phyloP scores from a whole-genome alignment of 2,888 invertebrate species.

The Lymantria monacha region DNA sequence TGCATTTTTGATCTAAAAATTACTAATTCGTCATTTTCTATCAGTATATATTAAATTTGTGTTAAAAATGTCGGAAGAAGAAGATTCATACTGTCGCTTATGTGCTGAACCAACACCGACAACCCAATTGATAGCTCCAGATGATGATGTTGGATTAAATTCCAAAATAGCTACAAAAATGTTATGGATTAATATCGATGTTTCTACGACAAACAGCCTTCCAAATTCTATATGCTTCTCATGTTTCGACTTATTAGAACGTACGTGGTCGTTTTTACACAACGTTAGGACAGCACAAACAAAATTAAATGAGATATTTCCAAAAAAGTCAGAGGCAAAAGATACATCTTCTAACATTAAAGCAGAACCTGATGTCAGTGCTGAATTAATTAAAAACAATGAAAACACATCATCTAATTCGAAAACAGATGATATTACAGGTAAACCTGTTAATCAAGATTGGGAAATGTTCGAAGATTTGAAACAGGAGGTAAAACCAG shows the following conservation, averaged over 20 bases:
- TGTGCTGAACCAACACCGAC: slow-evolving; percentile 68
- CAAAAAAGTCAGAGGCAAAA: slow-evolving; percentile 30
- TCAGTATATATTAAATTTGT: slow-evolving; percentile 2
- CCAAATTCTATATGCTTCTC: slow-evolving; percentile 71
- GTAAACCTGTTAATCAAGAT: slow-evolving; percentile 58
- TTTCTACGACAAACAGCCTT: slow-evolving; percentile 45
- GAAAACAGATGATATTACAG: slow-evolving; percentile 24
- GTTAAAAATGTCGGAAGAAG: slow-evolving; percentile 52
- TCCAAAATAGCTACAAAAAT: slow-evolving; percentile 65
- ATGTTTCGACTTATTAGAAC: slow-evolving; percentile 69
- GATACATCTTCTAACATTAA: slow-evolving; percentile 19
- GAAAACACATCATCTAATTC: slow-evolving; percentile 7
- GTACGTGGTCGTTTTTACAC: slow-evolving; percentile 67
- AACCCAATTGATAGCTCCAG: slow-evolving; percentile 56
- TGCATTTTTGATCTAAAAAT: slow-evolving; percentile 9
- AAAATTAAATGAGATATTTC: slow-evolving; percentile 52
- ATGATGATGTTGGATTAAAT: slow-evolving; percentile 60
- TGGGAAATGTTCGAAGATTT: slow-evolving; percentile 60
- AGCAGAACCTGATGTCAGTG: slow-evolving; percentile 5
- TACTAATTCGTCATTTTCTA: background rate
- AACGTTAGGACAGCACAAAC: slow-evolving; percentile 61
- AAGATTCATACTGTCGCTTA: slow-evolving; percentile 63
- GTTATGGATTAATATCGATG: slow-evolving; percentile 70
- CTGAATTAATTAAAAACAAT: background rate
- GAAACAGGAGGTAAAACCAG: slow-evolving; percentile 57